phyloP scores from a whole-genome alignment of 2,888 invertebrate genomes.

The Campoplex capitator region DNA sequence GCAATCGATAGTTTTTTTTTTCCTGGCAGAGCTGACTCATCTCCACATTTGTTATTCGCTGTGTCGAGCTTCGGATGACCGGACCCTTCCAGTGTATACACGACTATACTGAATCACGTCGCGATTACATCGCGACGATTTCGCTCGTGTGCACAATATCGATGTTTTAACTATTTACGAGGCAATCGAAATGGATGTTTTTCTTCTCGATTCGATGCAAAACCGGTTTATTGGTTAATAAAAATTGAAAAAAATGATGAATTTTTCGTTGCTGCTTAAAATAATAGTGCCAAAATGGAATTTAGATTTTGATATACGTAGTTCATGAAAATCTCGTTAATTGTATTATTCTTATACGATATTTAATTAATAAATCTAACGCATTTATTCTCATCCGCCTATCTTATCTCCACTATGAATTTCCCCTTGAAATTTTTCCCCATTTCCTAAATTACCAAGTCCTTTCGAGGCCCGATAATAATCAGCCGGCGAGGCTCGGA shows the following conservation, averaged over 20 bases:
- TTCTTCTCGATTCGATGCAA: not conserved
- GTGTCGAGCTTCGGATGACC: not conserved
- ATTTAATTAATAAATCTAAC: not conserved
- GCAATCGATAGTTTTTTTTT: slow-evolving; percentile 48
- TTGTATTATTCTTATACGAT: slow-evolving; percentile 6
- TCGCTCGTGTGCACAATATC: not conserved
- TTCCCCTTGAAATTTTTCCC: slow-evolving; percentile 37
- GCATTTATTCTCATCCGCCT: slow-evolving; percentile 13
- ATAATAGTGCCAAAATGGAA: not conserved
- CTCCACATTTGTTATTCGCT: slow-evolving; percentile 67
- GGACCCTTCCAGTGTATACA: not conserved
- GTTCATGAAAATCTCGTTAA: not conserved
- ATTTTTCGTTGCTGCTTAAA: not conserved
- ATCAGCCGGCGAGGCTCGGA: slow-evolving; percentile 54
- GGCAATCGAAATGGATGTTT: not conserved
- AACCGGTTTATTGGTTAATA: not conserved
- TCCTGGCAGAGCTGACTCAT: slow-evolving; percentile 75
- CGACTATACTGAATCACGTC: not conserved
- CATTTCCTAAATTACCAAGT: slow-evolving; percentile 52
- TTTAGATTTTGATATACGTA: too few species aligned
- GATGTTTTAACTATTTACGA: not conserved
- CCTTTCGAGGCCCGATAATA: slow-evolving; percentile 51
- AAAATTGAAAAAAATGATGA: not conserved
- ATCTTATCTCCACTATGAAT: slow-evolving; percentile 17
- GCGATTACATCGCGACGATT: not conserved